phyloP scores from a whole-genome alignment of 2,888 invertebrate species.

The Dicycla oo region DNA sequence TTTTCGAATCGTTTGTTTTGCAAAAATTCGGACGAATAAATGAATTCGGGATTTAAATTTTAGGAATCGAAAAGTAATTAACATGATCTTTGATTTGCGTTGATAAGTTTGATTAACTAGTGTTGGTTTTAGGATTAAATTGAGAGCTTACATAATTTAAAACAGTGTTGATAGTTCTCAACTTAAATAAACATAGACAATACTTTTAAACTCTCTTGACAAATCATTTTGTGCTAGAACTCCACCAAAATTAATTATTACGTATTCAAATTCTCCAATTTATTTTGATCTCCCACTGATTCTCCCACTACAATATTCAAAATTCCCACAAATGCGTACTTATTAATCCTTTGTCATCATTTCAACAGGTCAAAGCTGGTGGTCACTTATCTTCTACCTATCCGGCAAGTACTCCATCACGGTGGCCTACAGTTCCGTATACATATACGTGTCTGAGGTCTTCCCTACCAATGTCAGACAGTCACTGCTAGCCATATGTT shows the following conservation, averaged over 20 bases:
- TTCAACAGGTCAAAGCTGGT: conserved; percentile 79
- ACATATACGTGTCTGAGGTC: conserved; percentile 92
- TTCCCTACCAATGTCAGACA: conserved; percentile 92
- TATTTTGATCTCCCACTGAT: too few relatives aligned
- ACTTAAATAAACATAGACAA: not conserved
- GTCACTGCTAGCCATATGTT: conserved; percentile 91
- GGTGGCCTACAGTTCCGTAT: conserved; percentile 91
- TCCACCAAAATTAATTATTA: too few relatives aligned
- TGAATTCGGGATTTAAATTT: conserved; percentile 71
- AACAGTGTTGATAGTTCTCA: conserved; percentile 21
- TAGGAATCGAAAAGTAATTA: conserved; percentile 54
- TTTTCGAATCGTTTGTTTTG: conserved; percentile 72
- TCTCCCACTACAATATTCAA: too few relatives aligned
- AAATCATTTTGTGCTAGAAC: too few relatives aligned
- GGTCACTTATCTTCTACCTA: conserved; percentile 89
- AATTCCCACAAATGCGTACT: too few relatives aligned
- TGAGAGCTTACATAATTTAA: conserved; percentile 31
- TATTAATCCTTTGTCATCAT: not conserved
- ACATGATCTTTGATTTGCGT: conserved; percentile 59
- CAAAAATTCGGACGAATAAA: conserved; percentile 82
- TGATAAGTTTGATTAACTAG: conserved; percentile 45
- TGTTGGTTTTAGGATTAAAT: conserved; percentile 38
- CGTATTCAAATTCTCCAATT: too few relatives aligned
- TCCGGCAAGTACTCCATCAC: conserved; percentile 93
- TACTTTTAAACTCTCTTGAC: not conserved